Evolutionary conservation across 2,797 vertebrate genomes (phyloP).

Genomic region (Anisognathus igniventris): DNA sequence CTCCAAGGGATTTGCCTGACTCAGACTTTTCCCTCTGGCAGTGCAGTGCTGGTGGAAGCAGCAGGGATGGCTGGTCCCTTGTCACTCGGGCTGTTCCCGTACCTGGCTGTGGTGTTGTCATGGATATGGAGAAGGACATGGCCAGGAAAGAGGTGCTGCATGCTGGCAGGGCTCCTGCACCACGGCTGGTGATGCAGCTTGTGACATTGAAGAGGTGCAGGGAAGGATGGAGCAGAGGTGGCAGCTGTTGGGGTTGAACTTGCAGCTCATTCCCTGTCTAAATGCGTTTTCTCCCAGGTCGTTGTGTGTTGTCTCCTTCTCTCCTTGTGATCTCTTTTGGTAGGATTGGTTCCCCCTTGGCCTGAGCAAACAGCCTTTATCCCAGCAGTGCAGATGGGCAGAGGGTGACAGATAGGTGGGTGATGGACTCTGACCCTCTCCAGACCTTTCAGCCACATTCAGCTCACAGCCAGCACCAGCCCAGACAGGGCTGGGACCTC

Average conservation of each 20-base stretch:
- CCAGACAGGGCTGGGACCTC: neutral
- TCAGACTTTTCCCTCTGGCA: neutral
- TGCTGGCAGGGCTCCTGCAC: neutral
- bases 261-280: neutral
- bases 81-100: accelerated
- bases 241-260: neutral
- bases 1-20: neutral
- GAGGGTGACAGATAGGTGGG: neutral
- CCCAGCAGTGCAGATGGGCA: neutral
- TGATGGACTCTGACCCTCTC: neutral
- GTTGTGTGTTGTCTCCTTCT: neutral
- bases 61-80: neutral
- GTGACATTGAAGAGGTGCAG: neutral
- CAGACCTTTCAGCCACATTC: neutral
- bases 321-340: neutral
- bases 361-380: neutral
- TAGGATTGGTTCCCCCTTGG: neutral
- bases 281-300: neutral
- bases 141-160: neutral
- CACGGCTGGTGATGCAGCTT: neutral
- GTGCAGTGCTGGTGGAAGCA: neutral
- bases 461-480: neutral
- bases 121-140: neutral
- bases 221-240: neutral
- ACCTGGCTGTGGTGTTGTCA: neutral